Evolutionary conservation across 2,888 invertebrate genomes (phyloP).

Genomic region (Nomada flava): DNA sequence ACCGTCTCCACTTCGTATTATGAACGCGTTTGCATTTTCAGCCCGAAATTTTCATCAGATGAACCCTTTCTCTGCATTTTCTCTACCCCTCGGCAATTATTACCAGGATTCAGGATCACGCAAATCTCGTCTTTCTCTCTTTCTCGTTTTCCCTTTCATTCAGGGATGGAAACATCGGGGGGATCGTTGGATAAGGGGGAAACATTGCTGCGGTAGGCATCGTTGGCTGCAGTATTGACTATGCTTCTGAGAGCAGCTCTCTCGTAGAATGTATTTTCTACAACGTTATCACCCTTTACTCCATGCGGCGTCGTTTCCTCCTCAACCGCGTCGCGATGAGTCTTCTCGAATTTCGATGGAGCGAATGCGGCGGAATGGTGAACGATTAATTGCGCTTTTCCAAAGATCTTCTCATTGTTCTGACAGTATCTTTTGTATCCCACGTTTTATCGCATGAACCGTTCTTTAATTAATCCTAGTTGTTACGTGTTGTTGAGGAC

Average conservation of each 20-base stretch:
- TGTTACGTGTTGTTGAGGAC: no score
- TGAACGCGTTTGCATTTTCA: slow-evolving; percentile 50
- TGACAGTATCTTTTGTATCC: no score
- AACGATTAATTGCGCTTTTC: slow-evolving; percentile 27
- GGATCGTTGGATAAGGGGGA: slow-evolving; percentile 53
- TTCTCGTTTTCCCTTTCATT: slow-evolving; percentile 57
- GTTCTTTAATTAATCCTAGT: no score
- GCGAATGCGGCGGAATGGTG: slow-evolving; percentile 19
- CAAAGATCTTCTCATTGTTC: neutral
- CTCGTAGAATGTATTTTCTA: slow-evolving; percentile 71
- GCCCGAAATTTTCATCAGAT: slow-evolving; percentile 59
- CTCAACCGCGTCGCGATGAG: slow-evolving; percentile 28
- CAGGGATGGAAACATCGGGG: slow-evolving; percentile 35
- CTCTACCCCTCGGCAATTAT: slow-evolving; percentile 64
- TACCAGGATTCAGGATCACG: slow-evolving; percentile 64
- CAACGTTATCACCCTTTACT: slow-evolving; percentile 72
- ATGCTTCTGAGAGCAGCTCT: slow-evolving; percentile 64
- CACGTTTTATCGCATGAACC: no score
- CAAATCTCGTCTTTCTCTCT: slow-evolving; percentile 60
- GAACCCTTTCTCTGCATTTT: slow-evolving; percentile 61
- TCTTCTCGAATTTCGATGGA: slow-evolving; percentile 39
- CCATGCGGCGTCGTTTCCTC: slow-evolving; percentile 49
- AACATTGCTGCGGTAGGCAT: slow-evolving; percentile 57
- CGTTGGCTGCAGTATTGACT: slow-evolving; percentile 79
- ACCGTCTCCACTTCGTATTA: slow-evolving; percentile 10